Percentiles rank a stretch among this genome's conserved stretches.
These are phyloP conservation scores for Epinephelus fuscoguttatus DNA, from an alignment of 2,113 vertebrate genomes.

Conservation along the genomic window DNA sequence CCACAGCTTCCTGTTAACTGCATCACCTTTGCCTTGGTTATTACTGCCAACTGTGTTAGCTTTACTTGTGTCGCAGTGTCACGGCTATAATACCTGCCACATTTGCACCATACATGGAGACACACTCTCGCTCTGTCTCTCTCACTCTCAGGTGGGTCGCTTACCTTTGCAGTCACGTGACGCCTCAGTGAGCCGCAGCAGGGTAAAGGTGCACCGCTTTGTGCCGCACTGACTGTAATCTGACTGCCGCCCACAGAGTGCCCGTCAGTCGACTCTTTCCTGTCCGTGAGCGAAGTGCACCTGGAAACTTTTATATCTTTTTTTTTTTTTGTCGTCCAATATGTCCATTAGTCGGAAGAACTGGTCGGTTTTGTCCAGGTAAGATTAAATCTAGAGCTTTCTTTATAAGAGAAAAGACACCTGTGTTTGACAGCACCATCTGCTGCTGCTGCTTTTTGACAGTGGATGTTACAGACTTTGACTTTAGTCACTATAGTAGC, in stretches of 20 bases:
- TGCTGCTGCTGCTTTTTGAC: background rate
- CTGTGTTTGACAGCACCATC: background rate
- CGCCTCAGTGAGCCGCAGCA: conserved; percentile 59
- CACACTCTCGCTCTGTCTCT: conserved; percentile 24
- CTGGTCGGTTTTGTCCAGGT: conserved; percentile 96
- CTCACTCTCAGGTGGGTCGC: conserved; percentile 60
- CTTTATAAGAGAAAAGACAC: background rate
- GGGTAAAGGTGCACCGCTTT: conserved; percentile 87
- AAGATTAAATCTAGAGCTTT: conserved; percentile 41
- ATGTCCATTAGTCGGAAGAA: conserved; percentile 91
- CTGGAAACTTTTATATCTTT: conserved; percentile 7
- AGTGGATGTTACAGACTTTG: background rate
- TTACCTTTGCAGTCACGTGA: conserved; percentile 87
- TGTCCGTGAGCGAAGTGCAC: background rate
- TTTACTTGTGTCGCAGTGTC: background rate
- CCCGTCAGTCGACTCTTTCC: conserved; percentile 14
- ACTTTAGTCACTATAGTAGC: background rate
- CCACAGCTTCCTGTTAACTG: background rate
- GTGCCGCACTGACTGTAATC: conserved; percentile 34
- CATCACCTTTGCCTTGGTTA: background rate
- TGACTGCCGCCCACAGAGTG: conserved; percentile 46
- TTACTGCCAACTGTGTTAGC: background rate
- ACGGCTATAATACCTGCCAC: background rate
- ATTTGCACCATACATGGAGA: conserved; percentile 57
- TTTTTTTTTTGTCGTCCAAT: background rate